Percentiles rank a stretch among this genome's conserved stretches.
Conservation (phyloP, 53 echinoderm and acorn worm genomes). For the Hippasteria phrygiana region DNA sequence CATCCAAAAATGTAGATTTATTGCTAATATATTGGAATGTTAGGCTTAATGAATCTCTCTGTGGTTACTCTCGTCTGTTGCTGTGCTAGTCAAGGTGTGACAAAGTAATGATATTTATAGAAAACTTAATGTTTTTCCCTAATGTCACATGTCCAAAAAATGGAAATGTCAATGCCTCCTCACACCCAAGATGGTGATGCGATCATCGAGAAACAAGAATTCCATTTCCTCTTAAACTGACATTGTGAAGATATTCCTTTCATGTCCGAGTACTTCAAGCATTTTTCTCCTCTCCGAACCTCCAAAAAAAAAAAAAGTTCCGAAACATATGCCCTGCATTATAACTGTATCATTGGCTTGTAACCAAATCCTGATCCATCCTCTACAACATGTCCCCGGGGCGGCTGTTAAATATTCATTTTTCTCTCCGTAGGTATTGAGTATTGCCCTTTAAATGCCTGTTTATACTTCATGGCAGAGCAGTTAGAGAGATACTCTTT, state of each 20-base stretch:
- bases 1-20: no score
- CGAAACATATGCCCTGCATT: constrained; percentile 54
- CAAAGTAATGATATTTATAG: not conserved
- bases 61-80: not conserved
- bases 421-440: constrained; percentile 60
- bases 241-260: constrained; percentile 52
- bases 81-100: not conserved
- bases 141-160: no score
- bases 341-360: constrained; percentile 58
- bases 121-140: not conserved
- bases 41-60: not conserved
- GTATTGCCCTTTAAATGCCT: constrained; percentile 60
- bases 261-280: constrained; percentile 56
- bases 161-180: not conserved
- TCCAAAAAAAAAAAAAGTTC: constrained; percentile 42
- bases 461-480: constrained; percentile 43
- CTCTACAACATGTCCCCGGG: constrained; percentile 58
- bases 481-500: constrained; percentile 4
- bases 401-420: constrained; percentile 56
- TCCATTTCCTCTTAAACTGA: constrained; percentile 24
- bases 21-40: no score
- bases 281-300: constrained; percentile 17
- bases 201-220: constrained; percentile 39
- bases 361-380: constrained; percentile 45
- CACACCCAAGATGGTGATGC: not conserved